phyloP scores from a whole-genome alignment of 2,888 invertebrate genomes.

The Acronicta psi region DNA sequence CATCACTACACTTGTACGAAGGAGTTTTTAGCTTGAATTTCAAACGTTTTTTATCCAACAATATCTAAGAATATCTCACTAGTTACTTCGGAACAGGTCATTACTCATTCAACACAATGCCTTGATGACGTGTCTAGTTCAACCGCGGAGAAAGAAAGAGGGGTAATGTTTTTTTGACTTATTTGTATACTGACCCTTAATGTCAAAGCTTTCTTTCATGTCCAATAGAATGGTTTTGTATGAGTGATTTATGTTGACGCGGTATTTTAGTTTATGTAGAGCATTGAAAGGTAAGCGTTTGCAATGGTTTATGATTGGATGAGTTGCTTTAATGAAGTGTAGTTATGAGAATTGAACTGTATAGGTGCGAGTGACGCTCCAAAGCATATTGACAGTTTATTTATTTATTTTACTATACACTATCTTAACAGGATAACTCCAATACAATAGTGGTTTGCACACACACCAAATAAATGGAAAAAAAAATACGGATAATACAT shows the following conservation, averaged over 20 bases:
- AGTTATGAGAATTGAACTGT: too few species aligned
- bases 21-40: neutral
- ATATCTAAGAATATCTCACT: slow-evolving; percentile 31
- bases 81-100: slow-evolving; percentile 23
- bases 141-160: slow-evolving; percentile 26
- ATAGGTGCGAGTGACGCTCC: too few species aligned
- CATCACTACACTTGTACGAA: too few species aligned
- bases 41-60: slow-evolving; percentile 24
- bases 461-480: too few species aligned
- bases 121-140: slow-evolving; percentile 26
- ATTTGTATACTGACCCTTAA: slow-evolving; percentile 46
- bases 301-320: slow-evolving; percentile 10
- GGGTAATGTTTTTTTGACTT: slow-evolving; percentile 48
- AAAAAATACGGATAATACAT: too few species aligned
- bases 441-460: too few species aligned
- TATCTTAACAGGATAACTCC: too few species aligned
- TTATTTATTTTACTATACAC: too few species aligned
- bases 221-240: slow-evolving; percentile 37
- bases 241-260: slow-evolving; percentile 36
- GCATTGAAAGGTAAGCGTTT: slow-evolving; percentile 18
- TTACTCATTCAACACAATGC: slow-evolving; percentile 48
- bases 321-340: neutral
- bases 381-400: too few species aligned
- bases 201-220: slow-evolving; percentile 44
- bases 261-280: slow-evolving; percentile 6